Evolutionary conservation across 1,140 invertebrate species (phyloP), one percentile per base, ranked within the genome.

Genomic region (Aphaenogaster ashmeadi): DNA sequence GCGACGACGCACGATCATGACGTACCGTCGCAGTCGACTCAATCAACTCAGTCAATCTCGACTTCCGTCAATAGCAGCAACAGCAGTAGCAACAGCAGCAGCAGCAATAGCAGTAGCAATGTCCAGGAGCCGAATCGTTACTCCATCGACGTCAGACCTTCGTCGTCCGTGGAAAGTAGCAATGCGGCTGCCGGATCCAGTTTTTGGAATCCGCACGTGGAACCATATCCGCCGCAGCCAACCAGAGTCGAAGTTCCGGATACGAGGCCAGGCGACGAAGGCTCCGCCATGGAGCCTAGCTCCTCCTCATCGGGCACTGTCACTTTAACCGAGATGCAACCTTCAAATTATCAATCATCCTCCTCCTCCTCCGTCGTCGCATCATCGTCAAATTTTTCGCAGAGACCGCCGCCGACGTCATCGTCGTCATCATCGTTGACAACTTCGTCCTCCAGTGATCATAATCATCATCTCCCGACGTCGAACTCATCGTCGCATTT

Each of bases 261-360:
- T 64, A 94, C 94, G 75, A 93, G 94, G 94, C 94, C 94, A 36
- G 80, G 95, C 92, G 85, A 95, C 92, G 78, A 94, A 92, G 69
- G 93, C 93, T 52, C 94, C 93, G 62, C 87, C 77, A 78, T 92
- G 84, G 93, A 91, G 36, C 80, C 74, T 3, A 92, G 88, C 15
- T 88, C 89, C 9, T 91, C 86, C 13, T 84, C 88, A 58, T 93
- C 78, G 80, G 94, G 74, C 87, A 94, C 91, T 89, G 15, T 88
- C 69, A 93, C 92, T 83, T 86, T 95, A 90, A 95, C 94, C 21
- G 94, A 95, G 81, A 95, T 95, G 94, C 94, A 95, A 64, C 94
- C 94, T 1, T 93, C 93, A 52, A 92, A 44, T 81, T 72, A 75
- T n/a, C 79, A 87, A 41, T 83, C 85, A n/a, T 86, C 89, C 15